Evolutionary conservation across 2,113 vertebrate species (phyloP).

Genomic region (Bubalus kerabau): DNA sequence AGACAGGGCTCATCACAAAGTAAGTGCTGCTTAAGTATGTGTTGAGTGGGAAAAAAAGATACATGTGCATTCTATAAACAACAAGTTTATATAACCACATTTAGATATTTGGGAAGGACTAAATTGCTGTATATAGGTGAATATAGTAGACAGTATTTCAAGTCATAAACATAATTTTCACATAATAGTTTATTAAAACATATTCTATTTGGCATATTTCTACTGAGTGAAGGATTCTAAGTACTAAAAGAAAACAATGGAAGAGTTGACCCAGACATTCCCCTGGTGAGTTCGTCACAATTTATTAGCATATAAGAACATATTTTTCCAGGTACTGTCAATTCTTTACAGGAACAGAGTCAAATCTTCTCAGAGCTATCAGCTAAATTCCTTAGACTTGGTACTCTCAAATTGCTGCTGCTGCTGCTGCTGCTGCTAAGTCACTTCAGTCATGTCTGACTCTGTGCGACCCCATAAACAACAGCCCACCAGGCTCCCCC

Average conservation of each 20-base stretch:
- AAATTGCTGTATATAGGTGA: neutral
- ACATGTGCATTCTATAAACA: neutral
- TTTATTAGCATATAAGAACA: neutral
- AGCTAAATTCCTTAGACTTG: neutral
- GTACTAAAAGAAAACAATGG: neutral
- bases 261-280: neutral
- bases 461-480: neutral
- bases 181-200: neutral
- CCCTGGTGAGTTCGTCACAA: neutral
- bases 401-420: neutral
- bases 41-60: neutral
- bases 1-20: neutral
- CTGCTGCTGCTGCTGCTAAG: neutral
- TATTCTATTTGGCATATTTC: neutral
- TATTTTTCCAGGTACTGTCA: neutral
- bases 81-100: neutral
- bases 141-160: neutral
- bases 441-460: neutral
- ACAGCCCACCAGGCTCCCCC: too few species aligned
- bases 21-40: neutral
- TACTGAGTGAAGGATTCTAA: neutral
- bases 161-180: constrained; percentile 1
- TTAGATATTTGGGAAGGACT: neutral
- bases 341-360: neutral
- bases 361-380: neutral